These are phyloP conservation scores for Chloebia gouldiae DNA, from an alignment of 2,113 vertebrate species.

Conservation along the genomic window DNA sequence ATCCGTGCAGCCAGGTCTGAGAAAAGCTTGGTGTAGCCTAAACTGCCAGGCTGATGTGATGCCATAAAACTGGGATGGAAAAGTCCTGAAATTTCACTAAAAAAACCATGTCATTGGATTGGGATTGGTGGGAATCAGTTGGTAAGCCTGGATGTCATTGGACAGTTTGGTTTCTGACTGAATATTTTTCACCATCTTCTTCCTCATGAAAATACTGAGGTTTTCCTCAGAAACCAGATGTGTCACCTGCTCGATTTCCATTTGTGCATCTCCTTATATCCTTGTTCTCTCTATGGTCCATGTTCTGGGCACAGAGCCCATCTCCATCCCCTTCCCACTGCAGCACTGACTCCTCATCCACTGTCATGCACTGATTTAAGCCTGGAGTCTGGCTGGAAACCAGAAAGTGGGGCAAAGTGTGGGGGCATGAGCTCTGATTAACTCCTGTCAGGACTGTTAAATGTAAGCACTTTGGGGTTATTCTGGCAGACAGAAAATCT, in stretches of 20 bases:
- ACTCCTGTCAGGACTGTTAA: background rate
- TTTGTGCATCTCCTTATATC: background rate
- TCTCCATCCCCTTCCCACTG: background rate
- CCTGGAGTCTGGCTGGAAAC: background rate
- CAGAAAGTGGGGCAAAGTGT: background rate
- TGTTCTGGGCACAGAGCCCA: background rate
- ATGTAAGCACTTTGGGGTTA: background rate
- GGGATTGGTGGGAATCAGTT: background rate
- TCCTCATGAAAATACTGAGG: background rate
- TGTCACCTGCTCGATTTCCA: rapidly evolving
- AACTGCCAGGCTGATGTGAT: background rate
- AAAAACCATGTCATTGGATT: rapidly evolving
- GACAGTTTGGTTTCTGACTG: background rate
- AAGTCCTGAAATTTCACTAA: background rate
- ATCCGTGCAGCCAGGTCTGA: background rate
- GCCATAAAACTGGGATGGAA: background rate
- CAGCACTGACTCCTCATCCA: background rate
- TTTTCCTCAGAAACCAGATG: background rate
- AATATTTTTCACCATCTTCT: background rate
- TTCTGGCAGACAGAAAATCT: background rate
- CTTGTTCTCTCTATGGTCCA: background rate
- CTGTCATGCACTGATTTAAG: background rate
- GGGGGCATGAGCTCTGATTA: background rate
- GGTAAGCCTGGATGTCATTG: background rate
- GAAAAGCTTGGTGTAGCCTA: background rate